These are phyloP conservation scores for Cottoperca gobio DNA, from an alignment of 2,797 vertebrate species.

Conservation along the genomic window DNA sequence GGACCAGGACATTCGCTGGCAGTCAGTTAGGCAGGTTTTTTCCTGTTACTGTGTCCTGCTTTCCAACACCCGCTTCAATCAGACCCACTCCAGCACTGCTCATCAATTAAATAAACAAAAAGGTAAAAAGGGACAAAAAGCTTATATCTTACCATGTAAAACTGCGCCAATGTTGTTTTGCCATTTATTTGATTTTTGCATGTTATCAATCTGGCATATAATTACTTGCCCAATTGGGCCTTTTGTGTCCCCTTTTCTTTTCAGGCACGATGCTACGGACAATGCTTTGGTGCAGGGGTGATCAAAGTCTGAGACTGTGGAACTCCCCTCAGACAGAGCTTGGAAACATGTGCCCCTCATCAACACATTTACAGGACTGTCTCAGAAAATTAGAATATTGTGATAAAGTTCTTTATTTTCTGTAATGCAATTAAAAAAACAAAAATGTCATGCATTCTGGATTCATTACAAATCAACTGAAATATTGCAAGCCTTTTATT, in stretches of 20 bases:
- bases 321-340: too few species aligned
- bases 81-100: background rate
- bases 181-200: conserved; percentile 23
- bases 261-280: conserved; percentile 19
- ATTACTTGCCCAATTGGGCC: background rate
- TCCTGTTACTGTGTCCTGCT: background rate
- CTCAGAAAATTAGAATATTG: too few species aligned
- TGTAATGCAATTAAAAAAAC: too few species aligned
- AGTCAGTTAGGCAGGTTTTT: conserved; percentile 5
- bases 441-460: too few species aligned
- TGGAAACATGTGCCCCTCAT: too few species aligned
- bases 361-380: too few species aligned
- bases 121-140: background rate
- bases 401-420: too few species aligned
- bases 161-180: conserved; percentile 6
- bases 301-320: too few species aligned
- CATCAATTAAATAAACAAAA: conserved; percentile 14
- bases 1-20: conserved; percentile 30
- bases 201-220: conserved; percentile 6
- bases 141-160: background rate
- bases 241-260: conserved; percentile 5
- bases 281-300: background rate
- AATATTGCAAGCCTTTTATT: too few species aligned
- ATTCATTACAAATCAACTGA: too few species aligned
- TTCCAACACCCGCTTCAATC: background rate